Conservation (phyloP, 2,888 invertebrate genomes). For the Siphlonurus alternatus region DNA sequence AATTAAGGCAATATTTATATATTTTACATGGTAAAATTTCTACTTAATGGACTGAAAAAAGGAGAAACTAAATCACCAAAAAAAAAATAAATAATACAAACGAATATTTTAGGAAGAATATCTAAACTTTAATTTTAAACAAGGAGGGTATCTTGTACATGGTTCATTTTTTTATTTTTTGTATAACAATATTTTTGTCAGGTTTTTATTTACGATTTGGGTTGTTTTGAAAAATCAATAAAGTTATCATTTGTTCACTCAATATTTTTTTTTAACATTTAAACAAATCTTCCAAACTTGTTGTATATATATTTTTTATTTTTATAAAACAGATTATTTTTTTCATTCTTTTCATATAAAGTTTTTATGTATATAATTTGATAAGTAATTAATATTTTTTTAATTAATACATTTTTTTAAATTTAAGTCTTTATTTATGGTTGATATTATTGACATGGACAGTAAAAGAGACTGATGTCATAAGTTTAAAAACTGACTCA, state of each 20-base stretch:
- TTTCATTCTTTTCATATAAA: no score
- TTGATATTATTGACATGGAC: neutral
- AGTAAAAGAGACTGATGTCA: neutral
- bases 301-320: no score
- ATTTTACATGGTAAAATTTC: neutral
- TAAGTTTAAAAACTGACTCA: neutral
- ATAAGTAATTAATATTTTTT: neutral
- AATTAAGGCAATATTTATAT: no score
- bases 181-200: neutral
- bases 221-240: slow-evolving; percentile 5
- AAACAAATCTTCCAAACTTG: no score
- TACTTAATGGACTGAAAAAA: neutral
- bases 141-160: slow-evolving; percentile 6
- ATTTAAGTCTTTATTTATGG: neutral
- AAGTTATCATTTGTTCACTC: slow-evolving; percentile 1
- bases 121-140: slow-evolving; percentile 10
- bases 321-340: no score
- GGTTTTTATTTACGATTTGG: neutral
- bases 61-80: neutral
- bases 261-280: slow-evolving; percentile 2
- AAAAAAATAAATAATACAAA: neutral
- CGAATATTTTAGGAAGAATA: slow-evolving; percentile 9
- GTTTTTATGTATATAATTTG: neutral
- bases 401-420: neutral
- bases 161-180: neutral